These are phyloP conservation scores for Phania funesta DNA, from an alignment of 2,888 invertebrate genomes.

Conservation along the genomic window DNA sequence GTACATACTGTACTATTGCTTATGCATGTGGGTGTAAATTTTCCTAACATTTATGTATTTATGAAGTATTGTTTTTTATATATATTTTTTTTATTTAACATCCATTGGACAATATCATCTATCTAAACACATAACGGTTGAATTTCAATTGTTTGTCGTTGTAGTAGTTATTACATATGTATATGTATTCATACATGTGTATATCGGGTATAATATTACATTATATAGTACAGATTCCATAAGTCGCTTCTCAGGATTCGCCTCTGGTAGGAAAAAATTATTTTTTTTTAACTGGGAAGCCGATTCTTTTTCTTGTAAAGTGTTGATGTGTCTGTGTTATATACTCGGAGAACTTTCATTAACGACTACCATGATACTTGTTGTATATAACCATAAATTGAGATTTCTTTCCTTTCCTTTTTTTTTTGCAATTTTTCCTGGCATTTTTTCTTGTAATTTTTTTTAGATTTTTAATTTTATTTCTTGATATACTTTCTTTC, in stretches of 20 bases:
- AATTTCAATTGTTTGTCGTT: slow-evolving; percentile 44
- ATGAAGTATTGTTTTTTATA: not conserved
- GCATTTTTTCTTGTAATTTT: slow-evolving; percentile 32
- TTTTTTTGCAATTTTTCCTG: slow-evolving; percentile 16
- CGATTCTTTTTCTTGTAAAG: not conserved
- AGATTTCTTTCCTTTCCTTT: slow-evolving; percentile 2
- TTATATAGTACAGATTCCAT: not conserved
- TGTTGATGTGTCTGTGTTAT: slow-evolving; percentile 37
- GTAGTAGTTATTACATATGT: not conserved
- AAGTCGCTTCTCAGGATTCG: not conserved
- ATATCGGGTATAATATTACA: not conserved
- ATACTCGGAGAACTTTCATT: slow-evolving; percentile 56
- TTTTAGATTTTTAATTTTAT: slow-evolving; percentile 23
- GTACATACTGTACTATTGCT: not conserved
- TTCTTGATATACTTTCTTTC: slow-evolving; percentile 18
- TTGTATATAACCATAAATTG: slow-evolving; percentile 47
- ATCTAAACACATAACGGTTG: slow-evolving; percentile 41
- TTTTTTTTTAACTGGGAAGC: not conserved
- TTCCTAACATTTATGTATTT: not conserved
- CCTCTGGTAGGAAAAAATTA: not conserved
- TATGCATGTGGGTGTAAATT: not conserved
- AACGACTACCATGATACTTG: slow-evolving; percentile 60
- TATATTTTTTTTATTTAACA: slow-evolving; percentile 16
- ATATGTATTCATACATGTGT: not conserved
- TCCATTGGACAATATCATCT: slow-evolving; percentile 18